phyloP scores from a whole-genome alignment of 2,888 invertebrate genomes.

The Tiphia femorata region DNA sequence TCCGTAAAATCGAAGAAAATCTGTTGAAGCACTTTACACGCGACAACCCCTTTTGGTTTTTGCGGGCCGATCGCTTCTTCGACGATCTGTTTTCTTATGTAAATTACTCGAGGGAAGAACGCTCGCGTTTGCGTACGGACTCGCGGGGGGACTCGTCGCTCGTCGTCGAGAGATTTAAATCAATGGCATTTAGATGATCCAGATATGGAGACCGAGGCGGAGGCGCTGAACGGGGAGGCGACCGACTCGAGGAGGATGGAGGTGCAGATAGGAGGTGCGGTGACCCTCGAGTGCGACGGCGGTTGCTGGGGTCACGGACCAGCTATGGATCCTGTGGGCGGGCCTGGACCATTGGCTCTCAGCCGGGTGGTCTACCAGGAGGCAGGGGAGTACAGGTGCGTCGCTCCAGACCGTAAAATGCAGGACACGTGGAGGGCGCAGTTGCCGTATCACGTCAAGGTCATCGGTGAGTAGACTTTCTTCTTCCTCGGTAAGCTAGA shows the following conservation, averaged over 20 bases:
- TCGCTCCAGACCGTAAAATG: slow-evolving; percentile 73
- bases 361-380: slow-evolving; percentile 83
- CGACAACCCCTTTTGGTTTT: too few relatives aligned
- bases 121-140: too few relatives aligned
- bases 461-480: slow-evolving; percentile 67
- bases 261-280: slow-evolving; percentile 88
- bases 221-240: slow-evolving; percentile 62
- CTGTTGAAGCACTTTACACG: too few relatives aligned
- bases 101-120: too few relatives aligned
- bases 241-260: slow-evolving; percentile 78
- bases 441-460: slow-evolving; percentile 68
- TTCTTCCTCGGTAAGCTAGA: not conserved
- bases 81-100: too few relatives aligned
- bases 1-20: too few relatives aligned
- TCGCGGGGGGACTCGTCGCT: slow-evolving; percentile 6
- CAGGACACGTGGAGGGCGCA: slow-evolving; percentile 67
- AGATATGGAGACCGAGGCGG: slow-evolving; percentile 63
- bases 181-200: slow-evolving; percentile 55
- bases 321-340: slow-evolving; percentile 70
- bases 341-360: slow-evolving; percentile 75
- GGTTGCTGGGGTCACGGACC: slow-evolving; percentile 70
- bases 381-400: slow-evolving; percentile 82
- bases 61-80: too few relatives aligned
- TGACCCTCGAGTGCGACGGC: slow-evolving; percentile 82
- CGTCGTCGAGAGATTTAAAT: slow-evolving; percentile 33